A percentile compares a stretch with the other conserved stretches of the same genome.
phyloP scores from a whole-genome alignment of 2,888 invertebrate genomes.

The Cynaeus angustus region DNA sequence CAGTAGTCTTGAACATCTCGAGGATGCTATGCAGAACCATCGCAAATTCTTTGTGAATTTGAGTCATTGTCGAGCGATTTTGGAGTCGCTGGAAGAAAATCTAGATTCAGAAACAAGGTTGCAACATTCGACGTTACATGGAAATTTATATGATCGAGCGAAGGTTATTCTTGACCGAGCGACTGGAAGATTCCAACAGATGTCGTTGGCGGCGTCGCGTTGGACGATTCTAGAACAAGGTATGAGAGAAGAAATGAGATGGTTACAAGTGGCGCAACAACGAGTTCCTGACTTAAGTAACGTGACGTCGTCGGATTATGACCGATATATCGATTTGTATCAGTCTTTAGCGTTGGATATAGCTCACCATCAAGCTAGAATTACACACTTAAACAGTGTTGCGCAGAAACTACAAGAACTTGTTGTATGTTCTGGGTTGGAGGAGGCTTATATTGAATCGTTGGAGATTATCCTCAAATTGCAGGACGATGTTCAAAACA shows the following conservation, averaged over 20 bases:
- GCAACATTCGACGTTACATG: constrained; percentile 83
- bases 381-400: constrained; percentile 82
- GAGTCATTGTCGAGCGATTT: constrained; percentile 88
- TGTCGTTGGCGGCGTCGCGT: constrained; percentile 88
- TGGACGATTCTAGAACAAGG: constrained; percentile 89
- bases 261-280: constrained; percentile 89
- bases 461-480: constrained; percentile 82
- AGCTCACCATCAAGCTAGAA: constrained; percentile 85
- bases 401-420: constrained; percentile 84
- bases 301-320: constrained; percentile 88
- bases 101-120: constrained; percentile 86
- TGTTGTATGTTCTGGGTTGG: constrained; percentile 83
- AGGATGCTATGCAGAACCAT: constrained; percentile 92
- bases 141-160: constrained; percentile 84
- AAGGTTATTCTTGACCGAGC: constrained; percentile 86
- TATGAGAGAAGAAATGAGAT: constrained; percentile 87
- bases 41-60: constrained; percentile 91
- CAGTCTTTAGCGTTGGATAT: constrained; percentile 87
- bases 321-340: constrained; percentile 88
- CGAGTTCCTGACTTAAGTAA: constrained; percentile 86
- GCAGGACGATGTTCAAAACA: constrained; percentile 84
- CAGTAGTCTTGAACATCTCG: constrained; percentile 84
- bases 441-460: constrained; percentile 82
- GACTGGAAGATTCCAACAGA: constrained; percentile 85
- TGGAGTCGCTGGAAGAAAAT: constrained; percentile 90